Conservation (phyloP, 2,888 invertebrate species). For the Acholoe squamosa region DNA sequence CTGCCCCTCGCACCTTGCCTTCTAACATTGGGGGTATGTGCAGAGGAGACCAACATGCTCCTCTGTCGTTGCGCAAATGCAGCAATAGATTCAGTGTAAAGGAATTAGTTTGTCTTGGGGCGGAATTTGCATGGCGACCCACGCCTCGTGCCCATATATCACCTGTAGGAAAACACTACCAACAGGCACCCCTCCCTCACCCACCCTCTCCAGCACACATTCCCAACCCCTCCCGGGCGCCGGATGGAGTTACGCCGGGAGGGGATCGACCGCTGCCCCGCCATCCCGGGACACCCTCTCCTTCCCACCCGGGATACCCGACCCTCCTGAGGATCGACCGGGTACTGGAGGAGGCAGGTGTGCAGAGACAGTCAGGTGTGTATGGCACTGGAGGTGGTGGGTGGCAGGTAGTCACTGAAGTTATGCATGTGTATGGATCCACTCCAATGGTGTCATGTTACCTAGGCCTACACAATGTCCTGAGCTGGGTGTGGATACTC, state of each 20-base stretch:
- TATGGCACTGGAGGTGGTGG: background rate
- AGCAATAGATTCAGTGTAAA: slow-evolving; percentile 40
- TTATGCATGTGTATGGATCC: slow-evolving; percentile 19
- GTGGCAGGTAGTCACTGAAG: background rate
- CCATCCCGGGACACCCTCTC: background rate
- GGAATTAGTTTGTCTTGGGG: slow-evolving; percentile 33
- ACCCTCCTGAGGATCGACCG: slow-evolving; percentile 2
- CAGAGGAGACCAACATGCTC: background rate
- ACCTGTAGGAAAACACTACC: background rate
- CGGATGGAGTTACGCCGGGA: slow-evolving; percentile 5
- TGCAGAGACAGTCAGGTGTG: slow-evolving; percentile 1
- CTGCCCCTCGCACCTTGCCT: background rate
- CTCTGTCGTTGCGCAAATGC: background rate
- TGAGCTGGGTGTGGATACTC: too few relatives aligned
- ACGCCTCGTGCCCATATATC: slow-evolving; percentile 39
- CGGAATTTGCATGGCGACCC: slow-evolving; percentile 32
- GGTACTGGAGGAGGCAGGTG: slow-evolving; percentile 2
- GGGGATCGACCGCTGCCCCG: slow-evolving; percentile 10
- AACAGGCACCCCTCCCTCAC: background rate
- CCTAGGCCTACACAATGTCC: too few relatives aligned
- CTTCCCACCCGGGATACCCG: slow-evolving; percentile 11
- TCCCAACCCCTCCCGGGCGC: background rate
- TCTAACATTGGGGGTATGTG: background rate
- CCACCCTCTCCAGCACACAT: background rate
- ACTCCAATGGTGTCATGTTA: background rate